Conservation (phyloP, 2,113 vertebrate species). For the Lepus americanus region DNA sequence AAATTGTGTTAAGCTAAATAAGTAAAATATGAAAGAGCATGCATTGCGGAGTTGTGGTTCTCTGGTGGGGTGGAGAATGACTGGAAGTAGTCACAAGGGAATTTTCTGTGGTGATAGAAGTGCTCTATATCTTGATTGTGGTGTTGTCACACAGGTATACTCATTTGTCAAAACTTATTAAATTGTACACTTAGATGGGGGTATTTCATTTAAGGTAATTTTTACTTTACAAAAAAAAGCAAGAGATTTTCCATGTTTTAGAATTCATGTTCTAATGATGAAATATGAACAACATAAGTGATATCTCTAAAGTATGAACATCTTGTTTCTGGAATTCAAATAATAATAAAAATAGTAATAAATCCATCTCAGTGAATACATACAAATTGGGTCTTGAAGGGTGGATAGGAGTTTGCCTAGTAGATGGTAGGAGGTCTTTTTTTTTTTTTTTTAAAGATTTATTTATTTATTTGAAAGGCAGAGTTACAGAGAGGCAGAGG, state of each 20-base stretch:
- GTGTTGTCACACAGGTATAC: not conserved
- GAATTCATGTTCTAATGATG: not conserved
- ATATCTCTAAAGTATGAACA: not conserved
- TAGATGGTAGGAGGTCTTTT: not conserved
- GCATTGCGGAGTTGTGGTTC: not conserved
- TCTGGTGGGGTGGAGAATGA: not conserved
- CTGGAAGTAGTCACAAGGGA: not conserved
- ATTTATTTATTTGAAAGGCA: no score
- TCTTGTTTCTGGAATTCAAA: conserved; percentile 24
- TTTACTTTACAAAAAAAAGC: not conserved
- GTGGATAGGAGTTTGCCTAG: not conserved
- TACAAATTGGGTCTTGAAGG: not conserved
- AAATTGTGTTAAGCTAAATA: not conserved
- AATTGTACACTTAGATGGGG: not conserved
- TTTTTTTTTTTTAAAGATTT: no score
- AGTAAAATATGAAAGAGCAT: not conserved
- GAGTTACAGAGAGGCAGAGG: no score
- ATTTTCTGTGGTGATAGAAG: not conserved
- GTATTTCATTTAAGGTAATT: not conserved
- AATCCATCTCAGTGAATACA: not conserved
- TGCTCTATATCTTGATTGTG: not conserved
- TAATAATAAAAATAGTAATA: not conserved
- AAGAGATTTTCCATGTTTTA: not conserved
- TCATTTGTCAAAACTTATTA: not conserved
- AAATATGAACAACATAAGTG: not conserved